These are phyloP conservation scores for Perithous albicinctus DNA, from an alignment of 2,888 invertebrate species.

Conservation along the genomic window DNA sequence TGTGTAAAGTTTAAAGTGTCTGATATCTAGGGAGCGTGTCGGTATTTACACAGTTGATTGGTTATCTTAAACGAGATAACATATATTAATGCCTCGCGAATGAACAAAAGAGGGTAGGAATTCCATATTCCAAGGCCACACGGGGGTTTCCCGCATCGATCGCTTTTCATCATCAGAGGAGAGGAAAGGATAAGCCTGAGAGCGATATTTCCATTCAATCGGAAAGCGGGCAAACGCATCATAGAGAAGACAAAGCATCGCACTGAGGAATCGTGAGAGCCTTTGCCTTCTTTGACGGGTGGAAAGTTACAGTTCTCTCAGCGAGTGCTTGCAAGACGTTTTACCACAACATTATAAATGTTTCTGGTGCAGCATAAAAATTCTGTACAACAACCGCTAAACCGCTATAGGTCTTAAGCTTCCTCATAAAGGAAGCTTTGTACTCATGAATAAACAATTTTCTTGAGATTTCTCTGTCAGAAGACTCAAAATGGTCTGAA, in stretches of 20 bases:
- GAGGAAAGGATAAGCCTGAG: not conserved
- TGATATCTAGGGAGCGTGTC: not conserved
- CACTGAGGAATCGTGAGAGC: not conserved
- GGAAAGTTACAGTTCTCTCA: not conserved
- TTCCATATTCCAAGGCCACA: constrained; percentile 45
- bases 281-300: not conserved
- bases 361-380: not conserved
- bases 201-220: constrained; percentile 40
- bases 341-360: not conserved
- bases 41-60: constrained; percentile 30
- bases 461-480: too few relatives aligned
- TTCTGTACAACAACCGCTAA: not conserved
- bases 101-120: constrained; percentile 45
- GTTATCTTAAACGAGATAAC: constrained; percentile 36
- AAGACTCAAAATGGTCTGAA: too few relatives aligned
- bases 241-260: constrained; percentile 20
- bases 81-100: constrained; percentile 24
- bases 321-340: not conserved
- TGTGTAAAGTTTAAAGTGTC: not conserved
- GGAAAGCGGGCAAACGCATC: constrained; percentile 25
- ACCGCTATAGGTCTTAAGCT: not conserved
- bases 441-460: too few relatives aligned
- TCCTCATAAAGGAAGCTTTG: too few relatives aligned
- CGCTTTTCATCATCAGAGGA: constrained; percentile 20
- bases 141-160: constrained; percentile 44